phyloP scores from a whole-genome alignment of 2,888 invertebrate species.

The Steinernema carpocapsae region DNA sequence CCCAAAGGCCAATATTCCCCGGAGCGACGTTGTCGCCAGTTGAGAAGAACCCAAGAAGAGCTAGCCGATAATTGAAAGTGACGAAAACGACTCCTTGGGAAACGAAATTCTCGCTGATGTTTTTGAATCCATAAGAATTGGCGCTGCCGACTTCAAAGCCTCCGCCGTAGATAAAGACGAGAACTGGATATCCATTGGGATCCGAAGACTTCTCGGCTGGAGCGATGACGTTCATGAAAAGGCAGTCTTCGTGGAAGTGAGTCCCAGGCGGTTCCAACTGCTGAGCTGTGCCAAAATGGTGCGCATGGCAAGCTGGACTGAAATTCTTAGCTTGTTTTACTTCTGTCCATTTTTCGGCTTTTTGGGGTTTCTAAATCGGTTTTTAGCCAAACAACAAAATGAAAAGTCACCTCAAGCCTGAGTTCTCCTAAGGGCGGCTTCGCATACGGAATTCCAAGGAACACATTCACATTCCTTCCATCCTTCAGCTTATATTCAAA shows the following conservation, averaged over 20 bases:
- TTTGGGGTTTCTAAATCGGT: conserved; percentile 53
- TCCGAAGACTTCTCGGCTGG: conserved; percentile 72
- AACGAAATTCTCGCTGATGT: conserved; percentile 52
- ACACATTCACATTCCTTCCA: conserved; percentile 44
- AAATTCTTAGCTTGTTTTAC: conserved; percentile 56
- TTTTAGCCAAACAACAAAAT: not conserved
- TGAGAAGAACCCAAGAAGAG: conserved; percentile 77
- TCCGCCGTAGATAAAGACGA: conserved; percentile 93
- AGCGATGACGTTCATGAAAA: conserved; percentile 88
- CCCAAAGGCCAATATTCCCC: conserved; percentile 49
- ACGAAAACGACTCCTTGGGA: conserved; percentile 86
- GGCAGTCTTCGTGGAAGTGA: conserved; percentile 79
- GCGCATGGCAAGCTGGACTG: conserved; percentile 51
- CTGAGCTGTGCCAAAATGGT: conserved; percentile 41
- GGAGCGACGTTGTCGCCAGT: conserved; percentile 44
- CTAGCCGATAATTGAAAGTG: conserved; percentile 88
- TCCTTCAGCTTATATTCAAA: conserved; percentile 39
- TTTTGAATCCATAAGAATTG: conserved; percentile 52
- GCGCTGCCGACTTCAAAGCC: conserved; percentile 81
- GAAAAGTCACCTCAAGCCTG: conserved; percentile 21
- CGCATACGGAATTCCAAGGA: conserved; percentile 38
- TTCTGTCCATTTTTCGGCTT: conserved; percentile 54
- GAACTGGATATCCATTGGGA: conserved; percentile 78
- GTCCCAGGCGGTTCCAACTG: conserved; percentile 26
- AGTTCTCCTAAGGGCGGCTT: conserved; percentile 37